These are phyloP conservation scores for Ferrisia virgata DNA, from an alignment of 2,888 invertebrate species.

Conservation along the genomic window DNA sequence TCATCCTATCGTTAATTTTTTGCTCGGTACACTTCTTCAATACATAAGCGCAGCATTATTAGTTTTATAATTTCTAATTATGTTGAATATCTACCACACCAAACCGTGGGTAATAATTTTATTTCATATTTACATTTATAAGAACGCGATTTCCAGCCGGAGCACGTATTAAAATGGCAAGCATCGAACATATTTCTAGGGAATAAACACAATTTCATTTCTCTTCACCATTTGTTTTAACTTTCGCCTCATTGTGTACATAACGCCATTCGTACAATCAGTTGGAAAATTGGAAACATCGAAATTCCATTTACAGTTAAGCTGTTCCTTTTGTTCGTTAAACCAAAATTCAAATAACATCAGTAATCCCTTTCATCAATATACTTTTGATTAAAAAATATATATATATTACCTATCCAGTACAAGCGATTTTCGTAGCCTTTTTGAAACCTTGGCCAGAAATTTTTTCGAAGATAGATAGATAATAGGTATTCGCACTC, in stretches of 20 bases:
- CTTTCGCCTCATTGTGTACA: constrained; percentile 27
- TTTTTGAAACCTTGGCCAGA: not conserved
- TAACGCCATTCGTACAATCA: constrained; percentile 25
- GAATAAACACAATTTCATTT: constrained; percentile 28
- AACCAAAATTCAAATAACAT: constrained; percentile 31
- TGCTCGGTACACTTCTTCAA: too few relatives aligned
- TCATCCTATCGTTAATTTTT: too few relatives aligned
- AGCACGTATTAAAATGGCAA: constrained; percentile 31
- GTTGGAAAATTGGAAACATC: constrained; percentile 27
- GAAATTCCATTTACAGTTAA: constrained; percentile 29
- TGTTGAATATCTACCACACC: not conserved
- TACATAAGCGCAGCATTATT: not conserved
- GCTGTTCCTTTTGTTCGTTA: constrained; percentile 24
- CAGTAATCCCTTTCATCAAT: constrained; percentile 21
- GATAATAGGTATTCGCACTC: too few relatives aligned
- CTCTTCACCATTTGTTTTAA: constrained; percentile 24
- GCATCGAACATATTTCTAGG: not conserved
- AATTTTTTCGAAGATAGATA: not conserved
- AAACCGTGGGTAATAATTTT: not conserved
- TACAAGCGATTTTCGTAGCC: not conserved
- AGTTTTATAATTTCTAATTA: not conserved
- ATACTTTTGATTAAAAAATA: not conserved
- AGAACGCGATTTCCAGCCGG: constrained; percentile 8
- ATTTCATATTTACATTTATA: not conserved
- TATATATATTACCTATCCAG: not conserved